A percentile compares a stretch with the other conserved stretches of the same genome.
phyloP scores from a whole-genome alignment of 2,113 vertebrate genomes.

The Myrmecophaga tridactyla region DNA sequence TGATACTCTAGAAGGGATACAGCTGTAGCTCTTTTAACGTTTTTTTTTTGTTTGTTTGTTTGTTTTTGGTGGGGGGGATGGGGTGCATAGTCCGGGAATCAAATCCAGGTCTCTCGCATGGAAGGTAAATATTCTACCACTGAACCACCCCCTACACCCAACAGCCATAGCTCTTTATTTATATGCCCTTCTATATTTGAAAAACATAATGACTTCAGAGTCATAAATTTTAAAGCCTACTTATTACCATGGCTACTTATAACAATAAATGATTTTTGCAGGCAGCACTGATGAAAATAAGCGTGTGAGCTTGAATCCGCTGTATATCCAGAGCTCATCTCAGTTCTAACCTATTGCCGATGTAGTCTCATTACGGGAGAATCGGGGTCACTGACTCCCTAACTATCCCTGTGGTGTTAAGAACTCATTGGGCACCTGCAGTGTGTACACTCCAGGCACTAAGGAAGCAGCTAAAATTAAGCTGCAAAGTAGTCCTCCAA shows the following conservation, averaged over 20 bases:
- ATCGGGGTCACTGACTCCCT: background rate
- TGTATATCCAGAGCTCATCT: background rate
- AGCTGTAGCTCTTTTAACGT: background rate
- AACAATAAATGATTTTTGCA: background rate
- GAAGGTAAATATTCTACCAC: too few relatives aligned
- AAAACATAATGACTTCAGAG: background rate
- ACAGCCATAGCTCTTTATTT: background rate
- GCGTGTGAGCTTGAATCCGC: background rate
- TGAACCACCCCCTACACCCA: too few relatives aligned
- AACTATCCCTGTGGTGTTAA: background rate
- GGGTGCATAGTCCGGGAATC: too few relatives aligned
- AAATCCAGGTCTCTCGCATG: too few relatives aligned
- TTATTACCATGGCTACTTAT: background rate
- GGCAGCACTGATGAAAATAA: background rate
- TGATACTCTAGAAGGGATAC: background rate
- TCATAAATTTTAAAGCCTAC: background rate
- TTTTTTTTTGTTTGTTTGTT: too few relatives aligned
- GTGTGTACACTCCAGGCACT: background rate
- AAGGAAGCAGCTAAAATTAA: background rate
- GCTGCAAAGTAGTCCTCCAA: background rate
- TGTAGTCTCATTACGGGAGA: background rate
- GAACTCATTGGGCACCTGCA: background rate
- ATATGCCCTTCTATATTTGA: background rate
- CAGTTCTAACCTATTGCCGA: background rate
- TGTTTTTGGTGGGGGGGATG: too few relatives aligned